A percentile compares a stretch with the other conserved stretches of the same genome.
These are phyloP conservation scores for Chrysopilus asiliformis DNA, from an alignment of 2,888 invertebrate species.

Conservation along the genomic window DNA sequence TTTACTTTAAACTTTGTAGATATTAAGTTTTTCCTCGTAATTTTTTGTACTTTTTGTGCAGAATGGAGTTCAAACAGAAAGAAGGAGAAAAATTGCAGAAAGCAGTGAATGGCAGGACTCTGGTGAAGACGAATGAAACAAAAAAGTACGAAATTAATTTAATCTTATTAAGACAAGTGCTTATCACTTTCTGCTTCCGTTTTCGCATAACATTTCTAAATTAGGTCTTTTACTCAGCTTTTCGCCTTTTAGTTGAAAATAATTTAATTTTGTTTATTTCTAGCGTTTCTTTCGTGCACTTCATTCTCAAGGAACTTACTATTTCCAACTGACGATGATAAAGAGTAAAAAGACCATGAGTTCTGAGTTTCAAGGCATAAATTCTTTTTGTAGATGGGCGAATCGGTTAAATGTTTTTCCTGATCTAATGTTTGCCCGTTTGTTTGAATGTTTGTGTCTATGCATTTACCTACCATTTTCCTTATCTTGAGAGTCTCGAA, in stretches of 20 bases:
- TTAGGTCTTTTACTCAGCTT: not conserved
- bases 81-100: constrained; percentile 7
- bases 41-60: not conserved
- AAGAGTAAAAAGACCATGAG: not conserved
- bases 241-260: not conserved
- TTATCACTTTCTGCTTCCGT: not conserved
- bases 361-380: not conserved
- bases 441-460: no score
- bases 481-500: no score
- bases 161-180: constrained; percentile 4
- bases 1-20: no score
- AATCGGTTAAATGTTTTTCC: no score
- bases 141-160: constrained; percentile 1
- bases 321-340: no score
- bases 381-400: no score
- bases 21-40: not conserved
- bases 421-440: no score
- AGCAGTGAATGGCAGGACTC: no score
- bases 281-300: no score
- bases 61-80: constrained; percentile 5
- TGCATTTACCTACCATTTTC: no score
- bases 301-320: no score
- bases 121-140: not conserved
- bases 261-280: not conserved
- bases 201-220: no score